phyloP scores from a whole-genome alignment of 2,113 vertebrate species.

The Forbesichthys papilliferus region DNA sequence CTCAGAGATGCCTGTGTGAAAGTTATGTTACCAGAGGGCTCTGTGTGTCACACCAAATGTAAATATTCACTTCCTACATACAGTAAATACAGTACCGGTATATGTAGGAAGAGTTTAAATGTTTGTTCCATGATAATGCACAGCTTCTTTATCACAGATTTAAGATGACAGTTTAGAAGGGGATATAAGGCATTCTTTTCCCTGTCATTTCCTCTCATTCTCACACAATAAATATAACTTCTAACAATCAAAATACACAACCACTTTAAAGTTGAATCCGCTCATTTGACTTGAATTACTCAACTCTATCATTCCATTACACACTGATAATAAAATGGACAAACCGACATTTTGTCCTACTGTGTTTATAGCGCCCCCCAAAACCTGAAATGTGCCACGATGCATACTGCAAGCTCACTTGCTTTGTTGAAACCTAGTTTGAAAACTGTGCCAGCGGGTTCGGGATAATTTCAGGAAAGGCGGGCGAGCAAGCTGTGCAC shows the following conservation, averaged over 20 bases:
- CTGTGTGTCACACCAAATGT: not conserved
- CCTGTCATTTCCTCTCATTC: slow-evolving; percentile 13
- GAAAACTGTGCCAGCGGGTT: too few species aligned
- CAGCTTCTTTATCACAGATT: slow-evolving; percentile 23
- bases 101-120: not conserved
- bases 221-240: slow-evolving; percentile 19
- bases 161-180: slow-evolving; percentile 22
- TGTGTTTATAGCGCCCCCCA: too few species aligned
- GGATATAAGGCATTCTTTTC: slow-evolving; percentile 11
- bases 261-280: slow-evolving; percentile 17
- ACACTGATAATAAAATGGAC: not conserved
- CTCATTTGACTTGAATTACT: slow-evolving; percentile 4
- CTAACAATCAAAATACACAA: slow-evolving; percentile 38
- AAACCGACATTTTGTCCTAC: too few species aligned
- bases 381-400: too few species aligned
- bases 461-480: too few species aligned
- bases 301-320: slow-evolving; percentile 24
- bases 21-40: slow-evolving; percentile 9
- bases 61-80: not conserved
- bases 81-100: too few species aligned
- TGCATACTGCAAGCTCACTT: too few species aligned
- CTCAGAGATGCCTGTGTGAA: slow-evolving; percentile 66
- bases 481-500: too few species aligned
- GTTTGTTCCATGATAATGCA: slow-evolving; percentile 24
- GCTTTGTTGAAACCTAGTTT: too few species aligned